A percentile compares a stretch with the other conserved stretches of the same genome.
These are phyloP conservation scores for Drosophila sordidula DNA, from an alignment of 2,888 invertebrate genomes.

Conservation along the genomic window DNA sequence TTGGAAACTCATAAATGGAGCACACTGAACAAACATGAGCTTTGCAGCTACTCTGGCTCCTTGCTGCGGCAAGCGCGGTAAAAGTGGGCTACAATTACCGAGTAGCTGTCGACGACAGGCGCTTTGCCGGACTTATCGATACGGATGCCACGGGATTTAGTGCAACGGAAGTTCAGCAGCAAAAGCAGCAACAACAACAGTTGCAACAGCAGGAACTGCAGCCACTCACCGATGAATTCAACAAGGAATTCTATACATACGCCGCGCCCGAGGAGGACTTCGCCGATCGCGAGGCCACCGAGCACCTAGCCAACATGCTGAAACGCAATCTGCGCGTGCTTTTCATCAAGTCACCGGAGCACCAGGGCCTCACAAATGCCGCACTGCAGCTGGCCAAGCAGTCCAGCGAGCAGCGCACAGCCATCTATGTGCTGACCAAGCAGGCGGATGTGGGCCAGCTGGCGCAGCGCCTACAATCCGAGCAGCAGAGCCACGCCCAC, in stretches of 20 bases:
- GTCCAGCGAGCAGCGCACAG: constrained; percentile 78
- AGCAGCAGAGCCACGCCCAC: constrained; percentile 54
- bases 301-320: constrained; percentile 64
- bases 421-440: constrained; percentile 81
- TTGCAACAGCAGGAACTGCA: constrained; percentile 28
- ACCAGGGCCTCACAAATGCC: constrained; percentile 72
- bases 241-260: constrained; percentile 80
- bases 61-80: constrained; percentile 58
- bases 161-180: constrained; percentile 31
- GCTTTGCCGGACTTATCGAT: constrained; percentile 66
- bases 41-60: constrained; percentile 61
- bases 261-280: constrained; percentile 81
- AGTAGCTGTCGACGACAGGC: constrained; percentile 48
- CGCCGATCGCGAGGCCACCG: constrained; percentile 58
- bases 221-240: constrained; percentile 61
- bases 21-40: not conserved
- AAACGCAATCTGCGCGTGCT: constrained; percentile 81
- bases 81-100: constrained; percentile 75
- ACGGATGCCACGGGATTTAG: constrained; percentile 70
- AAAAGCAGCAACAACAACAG: constrained; percentile 24
- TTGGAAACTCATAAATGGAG: constrained; percentile 1
- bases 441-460: constrained; percentile 73
- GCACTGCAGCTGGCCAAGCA: constrained; percentile 77
- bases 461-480: constrained; percentile 68
- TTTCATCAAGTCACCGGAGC: constrained; percentile 82